Conservation (phyloP, 2,113 vertebrate species). For the Dicentrarchus labrax region DNA sequence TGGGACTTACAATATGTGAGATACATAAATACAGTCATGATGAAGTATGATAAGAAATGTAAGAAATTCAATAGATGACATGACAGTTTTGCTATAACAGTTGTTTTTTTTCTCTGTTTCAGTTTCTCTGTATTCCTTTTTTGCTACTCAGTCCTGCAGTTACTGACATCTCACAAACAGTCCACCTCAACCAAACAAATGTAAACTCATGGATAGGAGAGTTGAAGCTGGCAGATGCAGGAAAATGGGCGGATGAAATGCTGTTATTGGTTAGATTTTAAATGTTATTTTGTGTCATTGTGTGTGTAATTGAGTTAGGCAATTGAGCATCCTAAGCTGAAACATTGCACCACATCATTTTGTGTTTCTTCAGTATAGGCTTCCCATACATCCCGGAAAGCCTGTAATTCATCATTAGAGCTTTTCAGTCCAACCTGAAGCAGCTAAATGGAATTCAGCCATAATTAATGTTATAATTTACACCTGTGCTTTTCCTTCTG, state of each 20-base stretch:
- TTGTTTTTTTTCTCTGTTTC: slow-evolving; percentile 36
- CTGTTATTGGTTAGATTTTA: slow-evolving; percentile 80
- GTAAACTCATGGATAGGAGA: slow-evolving; percentile 50
- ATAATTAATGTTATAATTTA: neutral
- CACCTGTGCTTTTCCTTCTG: neutral
- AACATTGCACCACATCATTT: neutral
- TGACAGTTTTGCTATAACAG: slow-evolving; percentile 3
- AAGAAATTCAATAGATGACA: neutral
- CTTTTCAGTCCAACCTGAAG: neutral
- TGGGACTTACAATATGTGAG: neutral
- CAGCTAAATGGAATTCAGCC: neutral
- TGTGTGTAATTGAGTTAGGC: slow-evolving; percentile 2
- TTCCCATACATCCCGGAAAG: neutral
- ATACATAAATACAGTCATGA: neutral
- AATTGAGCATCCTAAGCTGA: neutral
- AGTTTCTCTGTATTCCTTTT: slow-evolving; percentile 86
- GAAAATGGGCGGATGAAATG: slow-evolving; percentile 84
- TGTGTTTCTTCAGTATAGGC: neutral
- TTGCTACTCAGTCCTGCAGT: slow-evolving; percentile 81
- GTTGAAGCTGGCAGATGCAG: slow-evolving; percentile 67
- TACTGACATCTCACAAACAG: slow-evolving; percentile 65
- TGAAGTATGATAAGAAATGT: neutral
- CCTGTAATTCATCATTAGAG: neutral
- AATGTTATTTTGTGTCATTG: neutral
- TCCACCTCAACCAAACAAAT: slow-evolving; percentile 53